Percentiles rank a stretch among this genome's conserved stretches.
phyloP scores from a whole-genome alignment of 2,888 invertebrate species.

The Ctenicera cuprea region DNA sequence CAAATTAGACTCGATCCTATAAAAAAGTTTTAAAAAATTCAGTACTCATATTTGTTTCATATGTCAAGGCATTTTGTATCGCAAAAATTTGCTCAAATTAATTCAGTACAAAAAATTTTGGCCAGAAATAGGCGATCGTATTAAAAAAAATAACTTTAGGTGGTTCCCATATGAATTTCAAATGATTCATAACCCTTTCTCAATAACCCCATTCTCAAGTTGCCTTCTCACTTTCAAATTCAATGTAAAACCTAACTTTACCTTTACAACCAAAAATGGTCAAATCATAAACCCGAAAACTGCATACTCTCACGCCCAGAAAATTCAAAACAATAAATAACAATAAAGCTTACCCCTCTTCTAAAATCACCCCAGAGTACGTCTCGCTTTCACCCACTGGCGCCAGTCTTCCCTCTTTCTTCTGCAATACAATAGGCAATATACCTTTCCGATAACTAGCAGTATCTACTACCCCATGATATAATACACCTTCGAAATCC shows the following conservation, averaged over 20 bases:
- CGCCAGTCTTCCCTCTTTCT: conserved; percentile 25
- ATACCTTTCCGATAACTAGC: conserved; percentile 55
- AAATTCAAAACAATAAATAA: conserved; percentile 56
- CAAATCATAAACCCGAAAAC: conserved; percentile 60
- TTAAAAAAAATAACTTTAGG: too few relatives aligned
- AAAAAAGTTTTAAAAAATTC: too few relatives aligned
- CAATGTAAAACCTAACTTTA: background rate
- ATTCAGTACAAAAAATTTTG: too few relatives aligned
- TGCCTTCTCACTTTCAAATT: too few relatives aligned
- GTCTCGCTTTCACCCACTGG: conserved; percentile 34
- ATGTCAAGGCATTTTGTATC: too few relatives aligned
- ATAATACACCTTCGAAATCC: conserved; percentile 56
- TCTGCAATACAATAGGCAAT: conserved; percentile 40
- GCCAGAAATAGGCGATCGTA: too few relatives aligned
- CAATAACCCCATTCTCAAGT: too few relatives aligned
- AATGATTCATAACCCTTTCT: too few relatives aligned
- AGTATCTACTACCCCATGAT: conserved; percentile 47
- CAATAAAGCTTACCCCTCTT: conserved; percentile 54
- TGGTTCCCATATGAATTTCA: too few relatives aligned
- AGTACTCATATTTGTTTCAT: too few relatives aligned
- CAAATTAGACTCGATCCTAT: too few relatives aligned
- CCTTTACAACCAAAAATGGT: conserved; percentile 8
- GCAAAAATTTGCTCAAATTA: too few relatives aligned
- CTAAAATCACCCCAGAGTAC: conserved; percentile 40
- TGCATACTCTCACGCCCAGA: conserved; percentile 67